A percentile compares a stretch with the other conserved stretches of the same genome.
These are phyloP conservation scores for Eupithecia tripunctaria DNA, from an alignment of 2,888 invertebrate species.

Conservation along the genomic window DNA sequence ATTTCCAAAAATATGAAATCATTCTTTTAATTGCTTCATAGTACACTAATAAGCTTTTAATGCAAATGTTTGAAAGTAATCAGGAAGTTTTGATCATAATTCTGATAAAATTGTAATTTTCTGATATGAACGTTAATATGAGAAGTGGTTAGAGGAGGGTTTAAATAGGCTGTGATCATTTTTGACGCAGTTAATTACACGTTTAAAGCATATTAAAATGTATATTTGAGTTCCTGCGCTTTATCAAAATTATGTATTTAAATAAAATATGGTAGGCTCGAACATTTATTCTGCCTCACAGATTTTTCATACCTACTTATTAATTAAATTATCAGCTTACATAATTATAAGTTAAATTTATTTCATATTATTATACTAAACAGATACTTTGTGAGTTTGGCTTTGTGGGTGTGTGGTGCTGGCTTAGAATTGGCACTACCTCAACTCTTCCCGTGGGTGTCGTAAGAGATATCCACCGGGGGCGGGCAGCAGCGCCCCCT, in stretches of 20 bases:
- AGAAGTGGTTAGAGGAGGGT: conserved; percentile 29
- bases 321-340: not conserved
- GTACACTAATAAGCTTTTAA: conserved; percentile 50
- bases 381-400: not conserved
- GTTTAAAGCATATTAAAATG: conserved; percentile 36
- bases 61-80: conserved; percentile 46
- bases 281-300: not conserved
- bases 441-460: no score
- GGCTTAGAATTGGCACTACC: no score
- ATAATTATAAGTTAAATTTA: not conserved
- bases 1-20: conserved; percentile 50
- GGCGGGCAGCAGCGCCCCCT: no score
- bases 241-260: conserved; percentile 17
- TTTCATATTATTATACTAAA: not conserved
- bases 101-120: conserved; percentile 43
- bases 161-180: conserved; percentile 34
- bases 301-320: not conserved
- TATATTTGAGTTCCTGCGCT: conserved; percentile 15
- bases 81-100: conserved; percentile 39
- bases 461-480: no score
- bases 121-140: conserved; percentile 41
- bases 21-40: conserved; percentile 45
- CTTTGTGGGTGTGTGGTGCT: no score
- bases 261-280: not conserved
- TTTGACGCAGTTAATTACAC: conserved; percentile 32